Evolutionary conservation across 2,113 vertebrate genomes (phyloP).

Genomic region (Motacilla alba): DNA sequence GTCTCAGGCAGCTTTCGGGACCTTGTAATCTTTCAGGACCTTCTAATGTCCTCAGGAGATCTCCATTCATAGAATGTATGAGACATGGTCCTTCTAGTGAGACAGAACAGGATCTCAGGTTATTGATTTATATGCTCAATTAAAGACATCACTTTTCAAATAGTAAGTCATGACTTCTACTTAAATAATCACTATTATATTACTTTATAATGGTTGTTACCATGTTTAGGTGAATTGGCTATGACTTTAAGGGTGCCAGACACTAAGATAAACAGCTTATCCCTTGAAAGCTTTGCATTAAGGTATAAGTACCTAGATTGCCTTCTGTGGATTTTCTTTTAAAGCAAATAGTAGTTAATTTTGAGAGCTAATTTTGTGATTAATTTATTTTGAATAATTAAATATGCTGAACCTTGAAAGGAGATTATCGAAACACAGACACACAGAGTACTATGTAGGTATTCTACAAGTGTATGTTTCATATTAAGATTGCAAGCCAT

Average conservation of each 20-base stretch:
- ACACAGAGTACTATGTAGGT: neutral
- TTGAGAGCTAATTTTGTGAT: neutral
- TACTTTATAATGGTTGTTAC: neutral
- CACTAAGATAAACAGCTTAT: neutral
- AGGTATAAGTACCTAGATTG: neutral
- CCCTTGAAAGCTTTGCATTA: neutral
- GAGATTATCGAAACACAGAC: neutral
- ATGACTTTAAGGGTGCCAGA: neutral
- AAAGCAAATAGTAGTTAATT: neutral
- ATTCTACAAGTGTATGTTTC: neutral
- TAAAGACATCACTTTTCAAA: neutral
- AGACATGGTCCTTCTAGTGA: slow-evolving; percentile 94
- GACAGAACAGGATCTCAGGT: neutral
- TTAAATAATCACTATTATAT: neutral
- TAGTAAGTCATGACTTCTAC: neutral
- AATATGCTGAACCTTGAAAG: neutral
- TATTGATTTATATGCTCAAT: neutral
- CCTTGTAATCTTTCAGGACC: slow-evolving; percentile 85
- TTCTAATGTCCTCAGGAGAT: slow-evolving; percentile 91
- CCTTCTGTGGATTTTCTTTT: neutral
- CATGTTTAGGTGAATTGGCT: neutral
- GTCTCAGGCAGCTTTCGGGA: slow-evolving; percentile 79
- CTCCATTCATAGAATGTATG: slow-evolving; percentile 99
- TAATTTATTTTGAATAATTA: neutral
- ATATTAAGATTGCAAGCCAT: neutral